Base-by-base conservation (phyloP, 2,797 vertebrate species). In the Threskiornis aethiopicus region DNA sequence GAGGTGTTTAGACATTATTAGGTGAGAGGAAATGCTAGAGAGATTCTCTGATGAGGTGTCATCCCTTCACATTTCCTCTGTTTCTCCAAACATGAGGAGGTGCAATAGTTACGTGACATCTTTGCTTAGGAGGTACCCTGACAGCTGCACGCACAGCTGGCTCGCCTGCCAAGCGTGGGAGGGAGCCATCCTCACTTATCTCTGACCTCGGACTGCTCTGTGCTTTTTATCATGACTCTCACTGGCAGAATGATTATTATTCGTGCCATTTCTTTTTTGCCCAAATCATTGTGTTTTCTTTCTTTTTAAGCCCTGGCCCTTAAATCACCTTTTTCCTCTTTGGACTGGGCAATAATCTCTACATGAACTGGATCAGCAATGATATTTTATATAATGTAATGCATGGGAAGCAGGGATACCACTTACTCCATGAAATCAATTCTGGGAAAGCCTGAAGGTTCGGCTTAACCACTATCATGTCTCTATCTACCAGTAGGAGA, bases 381-480 rank as follows among this genome's bases (percentile, higher is more conserved):
- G 1, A 7, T 5, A 39, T 1, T 42, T 81, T 13, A 14, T 13
- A 10, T 16, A 33, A 58, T 12, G 4, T 4, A 31, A n/a, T 22
- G 2, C 6, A 11, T 55, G 42, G 37, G 21, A 73, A 87, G 9
- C 42, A 71, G 42, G 26, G n/a, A 7, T 6, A 46, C 1, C 25
- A 16, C 24, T 44, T 29, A 35, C 11, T 44, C 41, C 29, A 2
- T 14, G 16, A 69, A n/a, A 61, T 66, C 8, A n/a, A 4, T 19
- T 35, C 64, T 73, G 67, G 35, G 29, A 35, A 64, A 65, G 41
- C 54, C 51, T 54, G 51, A 37, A 73, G 29, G 7, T 33, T 65
- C 29, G 88, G 17, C 10, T 76, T 79, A 52, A 57, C 10, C 37
- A 8, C 11, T 15, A 3, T 6, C 4, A 12, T 4, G 5, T 57